Percentiles rank a stretch among this genome's conserved stretches.
Evolutionary conservation across 2,113 vertebrate species (phyloP).

Genomic region (Coptodon bakossiorum): DNA sequence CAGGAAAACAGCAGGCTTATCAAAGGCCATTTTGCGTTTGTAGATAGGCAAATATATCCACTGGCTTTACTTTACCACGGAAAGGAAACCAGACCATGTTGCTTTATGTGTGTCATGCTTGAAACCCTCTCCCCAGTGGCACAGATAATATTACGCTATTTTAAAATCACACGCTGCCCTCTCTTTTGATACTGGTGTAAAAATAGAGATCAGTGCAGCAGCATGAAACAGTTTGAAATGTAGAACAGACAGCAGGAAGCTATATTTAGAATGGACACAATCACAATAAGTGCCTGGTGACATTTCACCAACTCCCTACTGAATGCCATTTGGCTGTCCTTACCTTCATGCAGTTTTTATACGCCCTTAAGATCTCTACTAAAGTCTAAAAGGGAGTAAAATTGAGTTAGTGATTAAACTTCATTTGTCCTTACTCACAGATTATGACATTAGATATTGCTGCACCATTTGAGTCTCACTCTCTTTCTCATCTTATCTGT

Average conservation of each 20-base stretch:
- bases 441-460: not conserved
- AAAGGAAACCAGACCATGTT: conserved; percentile 16
- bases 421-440: not conserved
- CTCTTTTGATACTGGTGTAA: conserved; percentile 50
- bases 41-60: not conserved
- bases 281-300: conserved; percentile 44
- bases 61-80: not conserved
- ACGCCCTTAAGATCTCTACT: not conserved
- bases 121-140: conserved; percentile 14
- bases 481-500: not conserved
- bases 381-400: not conserved
- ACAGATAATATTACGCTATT: conserved; percentile 45
- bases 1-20: not conserved
- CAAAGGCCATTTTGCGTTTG: not conserved
- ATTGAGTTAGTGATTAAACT: not conserved
- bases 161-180: conserved; percentile 29
- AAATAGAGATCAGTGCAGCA: conserved; percentile 51
- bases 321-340: conserved; percentile 34
- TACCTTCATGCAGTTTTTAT: conserved; percentile 21
- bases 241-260: conserved; percentile 15
- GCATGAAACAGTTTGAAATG: conserved; percentile 50
- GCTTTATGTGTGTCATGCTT: not conserved
- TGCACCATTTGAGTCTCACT: not conserved
- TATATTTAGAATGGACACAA: conserved; percentile 58
- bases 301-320: conserved; percentile 43